Evolutionary conservation across 2,888 invertebrate genomes (phyloP), one percentile per base, ranked within the genome.

Genomic region (Crossocerus cetratus): DNA sequence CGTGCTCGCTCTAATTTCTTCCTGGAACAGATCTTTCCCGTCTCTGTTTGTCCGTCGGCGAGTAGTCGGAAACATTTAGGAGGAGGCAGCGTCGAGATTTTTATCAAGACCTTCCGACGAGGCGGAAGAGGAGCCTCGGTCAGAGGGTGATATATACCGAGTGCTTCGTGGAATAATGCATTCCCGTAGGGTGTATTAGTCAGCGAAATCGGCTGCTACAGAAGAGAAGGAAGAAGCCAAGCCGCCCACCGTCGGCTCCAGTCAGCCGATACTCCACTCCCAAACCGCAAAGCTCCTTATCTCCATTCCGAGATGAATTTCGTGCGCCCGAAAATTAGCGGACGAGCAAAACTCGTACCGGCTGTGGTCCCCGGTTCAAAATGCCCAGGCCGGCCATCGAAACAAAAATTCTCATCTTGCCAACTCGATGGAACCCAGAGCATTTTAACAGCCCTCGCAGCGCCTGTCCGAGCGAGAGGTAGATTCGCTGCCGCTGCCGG

Each of bases 301-400:
- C 78, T 72, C 45, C 60, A 43, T 42, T 13, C 20, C 62, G 66
- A 53, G 67, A 72, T 72, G 67, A 68, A 71, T 71, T 71, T 75
- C 61, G 49, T 60, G 23, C 43, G 45, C 22, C n/a, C 32, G 32
- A 53, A 61, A 23, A 59, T 32, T 22, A 49, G 42, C 20, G 42
- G 14, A 42, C 42, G n/a, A 53, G 13, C 54, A 11, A 23, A 45
- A 13, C 18, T 5, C 49, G 53, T 14, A n/a, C 11, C 56, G 43
- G 23, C 14, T 0, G 45, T 23, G 32, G 57, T 22, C 58, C 57
- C 58, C 32, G 58, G 23, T 49, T 53, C 14, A 54, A 16, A 49
- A 16, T 45, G 2, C n/a, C 49, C 4, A n/a, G n/a, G n/a, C 14
- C 49, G 5, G 1, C 14, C 16, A 49, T n/a, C 49, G 32, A 49